Evolutionary conservation across 2,888 invertebrate genomes (phyloP).

Genomic region (Chrysina gloriosa): DNA sequence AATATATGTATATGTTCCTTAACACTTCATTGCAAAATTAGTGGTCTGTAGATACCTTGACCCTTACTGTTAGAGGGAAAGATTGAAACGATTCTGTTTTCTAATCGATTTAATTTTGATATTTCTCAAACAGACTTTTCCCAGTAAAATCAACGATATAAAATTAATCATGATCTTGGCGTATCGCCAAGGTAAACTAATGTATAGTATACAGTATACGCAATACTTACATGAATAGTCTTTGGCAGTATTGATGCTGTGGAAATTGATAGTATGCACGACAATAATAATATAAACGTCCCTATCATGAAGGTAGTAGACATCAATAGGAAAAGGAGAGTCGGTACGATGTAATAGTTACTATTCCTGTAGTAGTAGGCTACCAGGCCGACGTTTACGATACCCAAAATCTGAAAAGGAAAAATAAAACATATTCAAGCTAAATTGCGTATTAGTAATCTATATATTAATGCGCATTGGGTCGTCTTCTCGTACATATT

Average conservation of each 20-base stretch:
- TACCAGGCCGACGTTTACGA: slow-evolving; percentile 78
- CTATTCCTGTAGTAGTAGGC: slow-evolving; percentile 68
- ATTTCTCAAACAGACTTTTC: background rate
- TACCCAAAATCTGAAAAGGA: slow-evolving; percentile 76
- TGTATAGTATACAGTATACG: background rate
- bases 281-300: slow-evolving; percentile 78
- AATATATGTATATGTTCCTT: no score
- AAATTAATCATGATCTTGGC: background rate
- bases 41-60: no score
- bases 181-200: background rate
- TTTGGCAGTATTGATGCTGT: slow-evolving; percentile 87
- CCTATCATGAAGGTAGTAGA: slow-evolving; percentile 83
- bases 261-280: slow-evolving; percentile 82
- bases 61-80: no score
- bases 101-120: no score
- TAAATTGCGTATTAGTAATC: background rate
- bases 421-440: background rate
- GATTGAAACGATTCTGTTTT: no score
- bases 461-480: no score
- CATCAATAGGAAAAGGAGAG: slow-evolving; percentile 78
- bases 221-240: slow-evolving; percentile 78
- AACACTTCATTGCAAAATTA: no score
- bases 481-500: no score
- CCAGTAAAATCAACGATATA: background rate
- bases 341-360: slow-evolving; percentile 66